Evolutionary conservation across 2,113 vertebrate genomes (phyloP).

Genomic region (Melanotaenia duboulayi): DNA sequence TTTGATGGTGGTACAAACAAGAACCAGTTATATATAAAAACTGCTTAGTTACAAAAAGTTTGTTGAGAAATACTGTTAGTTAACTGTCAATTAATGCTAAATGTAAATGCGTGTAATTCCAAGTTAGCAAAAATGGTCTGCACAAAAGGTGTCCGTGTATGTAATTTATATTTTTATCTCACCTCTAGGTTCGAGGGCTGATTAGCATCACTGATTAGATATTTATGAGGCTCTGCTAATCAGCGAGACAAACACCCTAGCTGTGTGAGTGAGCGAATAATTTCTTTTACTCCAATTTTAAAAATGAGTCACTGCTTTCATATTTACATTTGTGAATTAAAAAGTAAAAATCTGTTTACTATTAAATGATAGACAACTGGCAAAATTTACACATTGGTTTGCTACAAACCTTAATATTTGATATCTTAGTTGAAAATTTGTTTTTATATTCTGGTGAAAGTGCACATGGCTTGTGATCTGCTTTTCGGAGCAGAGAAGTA

Average conservation of each 20-base stretch:
- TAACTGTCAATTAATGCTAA: conserved; percentile 34
- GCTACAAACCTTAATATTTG: not conserved
- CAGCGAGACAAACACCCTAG: conserved; percentile 64
- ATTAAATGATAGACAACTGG: too few species aligned
- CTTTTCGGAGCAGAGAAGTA: too few species aligned
- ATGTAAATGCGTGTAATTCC: conserved; percentile 15
- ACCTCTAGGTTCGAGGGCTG: conserved; percentile 66
- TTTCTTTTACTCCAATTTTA: conserved; percentile 43
- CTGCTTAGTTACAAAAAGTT: not conserved
- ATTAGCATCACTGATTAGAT: conserved; percentile 78
- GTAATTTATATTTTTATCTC: conserved; percentile 65
- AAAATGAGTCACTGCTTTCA: not conserved
- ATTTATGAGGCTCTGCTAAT: conserved; percentile 73
- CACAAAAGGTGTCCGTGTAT: conserved; percentile 23
- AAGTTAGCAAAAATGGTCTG: not conserved
- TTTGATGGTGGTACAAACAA: conserved; percentile 8
- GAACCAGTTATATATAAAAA: not conserved
- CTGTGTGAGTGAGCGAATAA: conserved; percentile 29
- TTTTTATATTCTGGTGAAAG: too few species aligned
- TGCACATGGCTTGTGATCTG: too few species aligned
- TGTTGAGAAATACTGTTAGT: conserved; percentile 26
- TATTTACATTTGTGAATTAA: conserved; percentile 16
- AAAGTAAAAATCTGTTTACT: not conserved
- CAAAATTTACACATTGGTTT: not conserved
- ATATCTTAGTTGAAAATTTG: too few species aligned